Evolutionary conservation across 1,140 invertebrate genomes (phyloP).

Genomic region (Melanaphis sacchari): DNA sequence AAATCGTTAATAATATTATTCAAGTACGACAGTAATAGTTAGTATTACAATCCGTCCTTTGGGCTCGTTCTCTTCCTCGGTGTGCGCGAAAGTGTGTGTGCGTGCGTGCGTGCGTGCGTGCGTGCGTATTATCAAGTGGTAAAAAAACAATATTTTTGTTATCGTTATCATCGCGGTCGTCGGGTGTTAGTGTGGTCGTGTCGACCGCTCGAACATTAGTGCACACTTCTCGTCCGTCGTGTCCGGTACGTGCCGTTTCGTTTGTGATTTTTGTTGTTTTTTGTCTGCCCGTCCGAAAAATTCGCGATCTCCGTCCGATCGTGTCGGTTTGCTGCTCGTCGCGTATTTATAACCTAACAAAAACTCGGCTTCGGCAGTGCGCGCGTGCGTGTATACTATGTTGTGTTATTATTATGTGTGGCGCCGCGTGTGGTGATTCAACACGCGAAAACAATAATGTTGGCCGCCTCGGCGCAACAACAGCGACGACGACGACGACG

Average conservation of each 20-base stretch:
- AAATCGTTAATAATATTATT: not conserved
- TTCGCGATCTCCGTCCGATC: not conserved
- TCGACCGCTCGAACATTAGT: not conserved
- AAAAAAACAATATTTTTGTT: not conserved
- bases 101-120: not conserved
- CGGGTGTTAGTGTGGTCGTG: conserved; percentile 19
- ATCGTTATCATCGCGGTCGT: conserved; percentile 36
- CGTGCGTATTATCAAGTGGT: not conserved
- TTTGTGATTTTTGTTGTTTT: not conserved
- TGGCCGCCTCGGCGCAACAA: not conserved
- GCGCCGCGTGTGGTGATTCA: conserved; percentile 41
- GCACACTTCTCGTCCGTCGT: not conserved
- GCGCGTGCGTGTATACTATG: not conserved
- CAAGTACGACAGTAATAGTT: not conserved
- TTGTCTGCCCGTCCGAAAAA: not conserved
- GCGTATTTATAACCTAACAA: conserved; percentile 18
- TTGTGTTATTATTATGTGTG: conserved; percentile 13
- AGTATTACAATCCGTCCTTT: not conserved
- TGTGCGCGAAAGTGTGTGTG: not conserved
- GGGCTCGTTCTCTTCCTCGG: not conserved
- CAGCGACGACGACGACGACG: not conserved
- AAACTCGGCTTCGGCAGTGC: not conserved
- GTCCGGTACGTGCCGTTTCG: not conserved
- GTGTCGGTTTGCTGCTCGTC: not conserved
- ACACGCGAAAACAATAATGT: conserved; percentile 41